A percentile compares a stretch with the other conserved stretches of the same genome.
Conservation (phyloP, 1,140 invertebrate species). For the Drosophila nigromelanica region DNA sequence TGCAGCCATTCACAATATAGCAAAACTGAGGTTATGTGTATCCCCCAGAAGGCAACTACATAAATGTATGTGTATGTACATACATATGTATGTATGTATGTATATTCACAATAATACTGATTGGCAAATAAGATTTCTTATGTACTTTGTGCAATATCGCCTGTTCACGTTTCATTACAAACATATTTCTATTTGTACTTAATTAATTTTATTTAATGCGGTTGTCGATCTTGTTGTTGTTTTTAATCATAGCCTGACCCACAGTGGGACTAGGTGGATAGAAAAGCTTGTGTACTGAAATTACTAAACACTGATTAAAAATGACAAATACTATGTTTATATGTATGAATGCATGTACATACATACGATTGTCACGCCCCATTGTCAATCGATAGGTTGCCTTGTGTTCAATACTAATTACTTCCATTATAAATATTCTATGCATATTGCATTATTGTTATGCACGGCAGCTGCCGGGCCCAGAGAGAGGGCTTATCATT, state of each 20-base stretch:
- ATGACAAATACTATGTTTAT: background rate
- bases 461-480: conserved; percentile 40
- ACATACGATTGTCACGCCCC: conserved; percentile 15
- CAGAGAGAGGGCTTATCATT: conserved; percentile 37
- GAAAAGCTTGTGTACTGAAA: conserved; percentile 11
- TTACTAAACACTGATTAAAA: conserved; percentile 15
- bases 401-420: conserved; percentile 74
- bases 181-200: conserved; percentile 57
- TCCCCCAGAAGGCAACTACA: background rate
- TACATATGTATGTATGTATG: background rate
- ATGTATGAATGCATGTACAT: background rate
- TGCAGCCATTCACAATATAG: conserved; percentile 19
- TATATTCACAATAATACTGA: conserved; percentile 27
- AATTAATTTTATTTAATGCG: conserved; percentile 52
- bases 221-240: conserved; percentile 29
- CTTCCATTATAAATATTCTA: conserved; percentile 62
- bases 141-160: conserved; percentile 53
- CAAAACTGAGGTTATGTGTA: conserved; percentile 26
- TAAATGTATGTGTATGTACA: background rate
- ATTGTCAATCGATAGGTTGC: conserved; percentile 39
- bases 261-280: conserved; percentile 39
- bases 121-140: conserved; percentile 16
- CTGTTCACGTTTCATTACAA: conserved; percentile 71
- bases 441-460: conserved; percentile 56
- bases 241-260: conserved; percentile 52